Conservation (phyloP, 2,113 vertebrate genomes). For the Scatophagus argus region DNA sequence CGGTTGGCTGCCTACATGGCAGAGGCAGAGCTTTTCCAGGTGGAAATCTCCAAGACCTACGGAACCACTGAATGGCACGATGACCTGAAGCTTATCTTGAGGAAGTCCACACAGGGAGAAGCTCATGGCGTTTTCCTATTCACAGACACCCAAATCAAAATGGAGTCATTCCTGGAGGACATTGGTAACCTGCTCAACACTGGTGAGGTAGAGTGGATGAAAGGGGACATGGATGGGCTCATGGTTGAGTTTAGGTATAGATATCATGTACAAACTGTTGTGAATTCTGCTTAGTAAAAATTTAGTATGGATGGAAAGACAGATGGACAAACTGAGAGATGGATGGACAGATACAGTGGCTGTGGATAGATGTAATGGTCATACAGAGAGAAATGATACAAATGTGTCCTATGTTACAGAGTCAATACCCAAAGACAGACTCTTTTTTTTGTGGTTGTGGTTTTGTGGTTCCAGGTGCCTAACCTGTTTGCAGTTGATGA, state of each 20-base stretch:
- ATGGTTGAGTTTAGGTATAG: not conserved
- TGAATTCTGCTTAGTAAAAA: not conserved
- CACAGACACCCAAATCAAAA: constrained; percentile 93
- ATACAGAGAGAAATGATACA: not conserved
- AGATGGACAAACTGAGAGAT: not conserved
- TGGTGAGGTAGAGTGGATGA: constrained; percentile 83
- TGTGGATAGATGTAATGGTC: not conserved
- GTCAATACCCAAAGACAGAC: not conserved
- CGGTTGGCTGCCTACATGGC: constrained; percentile 91
- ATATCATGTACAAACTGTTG: not conserved
- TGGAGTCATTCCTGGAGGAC: constrained; percentile 92
- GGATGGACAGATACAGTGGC: not conserved
- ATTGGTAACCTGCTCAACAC: constrained; percentile 93
- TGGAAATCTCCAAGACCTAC: constrained; percentile 92
- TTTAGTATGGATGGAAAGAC: not conserved
- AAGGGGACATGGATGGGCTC: not conserved
- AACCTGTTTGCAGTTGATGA: constrained; percentile 91
- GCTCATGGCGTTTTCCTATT: constrained; percentile 91
- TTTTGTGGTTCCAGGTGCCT: constrained; percentile 85
- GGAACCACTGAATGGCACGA: constrained; percentile 88
- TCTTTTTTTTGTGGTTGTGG: not conserved
- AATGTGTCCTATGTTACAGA: not conserved
- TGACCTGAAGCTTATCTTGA: constrained; percentile 89
- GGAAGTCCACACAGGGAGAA: constrained; percentile 87
- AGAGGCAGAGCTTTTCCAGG: constrained; percentile 88